Evolutionary conservation across 2,113 vertebrate genomes (phyloP), one percentile per base, ranked within the genome.

Genomic region (Oryzias melastigma): DNA sequence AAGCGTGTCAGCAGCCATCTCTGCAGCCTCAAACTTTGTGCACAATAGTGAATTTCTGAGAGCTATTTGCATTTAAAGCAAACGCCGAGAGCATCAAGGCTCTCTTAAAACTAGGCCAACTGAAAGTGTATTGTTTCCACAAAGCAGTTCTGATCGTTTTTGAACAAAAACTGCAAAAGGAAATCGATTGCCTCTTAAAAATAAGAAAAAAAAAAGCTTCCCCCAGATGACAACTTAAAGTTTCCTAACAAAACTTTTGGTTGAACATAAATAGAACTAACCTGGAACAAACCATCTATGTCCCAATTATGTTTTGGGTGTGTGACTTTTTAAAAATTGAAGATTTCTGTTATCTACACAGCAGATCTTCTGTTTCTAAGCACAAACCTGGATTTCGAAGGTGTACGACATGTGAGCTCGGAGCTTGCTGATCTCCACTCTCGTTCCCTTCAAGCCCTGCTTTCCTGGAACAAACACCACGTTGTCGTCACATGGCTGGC

Each of bases 331-430:
- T 24, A 40, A 46, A 41, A 17, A 27, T 19, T 1, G 10, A 57
- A 49, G 7, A 57, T 15, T 44, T 46, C 27, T 58, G 24, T 20
- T 27, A 43, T 52, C 48, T 44, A 8, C 24, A 24, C 13, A 56
- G 16, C 17, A 68, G 27, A 16, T 46, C 43, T 40, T 45, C 17
- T 42, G 4, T 35, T 22, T 15, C 50, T 2, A 43, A 1, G 4
- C 14, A 80, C 87, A 24, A 44, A 90, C 94, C 88, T 98, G 96
- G 71, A 99, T 95, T 61, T 96, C 95, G 0, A 98, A 98, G 45
- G 94, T 95, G 76, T 98, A 99, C 0, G 94, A 94, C 0, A 95
- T 98, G 85, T 98, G 96, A 0, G 97, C 96, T 89, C 95, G 93
- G 4, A 99, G 91, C 66, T 90, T 96, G 89, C 95, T 98, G 89